Conservation (phyloP, 1,140 invertebrate species). For the Teleopsis dalmanni region DNA sequence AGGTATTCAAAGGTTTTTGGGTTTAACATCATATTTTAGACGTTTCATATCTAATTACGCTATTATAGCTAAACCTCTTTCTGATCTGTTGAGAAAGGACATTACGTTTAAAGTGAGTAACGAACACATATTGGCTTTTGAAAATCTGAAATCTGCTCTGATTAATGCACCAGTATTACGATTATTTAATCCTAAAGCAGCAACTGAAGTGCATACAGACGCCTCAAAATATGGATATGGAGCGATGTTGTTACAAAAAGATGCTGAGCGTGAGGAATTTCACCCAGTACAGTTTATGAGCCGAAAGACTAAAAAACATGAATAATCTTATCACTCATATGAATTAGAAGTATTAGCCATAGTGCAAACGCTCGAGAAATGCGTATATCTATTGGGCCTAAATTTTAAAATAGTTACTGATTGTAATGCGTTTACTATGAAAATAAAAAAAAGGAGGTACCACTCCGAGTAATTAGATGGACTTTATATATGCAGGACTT, state of each 20-base stretch:
- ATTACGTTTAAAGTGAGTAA: no score
- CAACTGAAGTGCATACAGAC: background rate
- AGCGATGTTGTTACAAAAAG: no score
- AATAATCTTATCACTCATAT: constrained; percentile 24
- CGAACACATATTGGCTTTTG: no score
- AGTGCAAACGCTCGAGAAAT: constrained; percentile 8
- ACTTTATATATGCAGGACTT: constrained; percentile 21
- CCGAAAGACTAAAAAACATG: constrained; percentile 12
- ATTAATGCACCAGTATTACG: no score
- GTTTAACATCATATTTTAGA: constrained; percentile 23
- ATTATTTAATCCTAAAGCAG: no score
- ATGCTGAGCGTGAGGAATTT: constrained; percentile 16
- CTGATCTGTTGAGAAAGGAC: background rate
- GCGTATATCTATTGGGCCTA: constrained; percentile 7
- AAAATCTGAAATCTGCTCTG: no score
- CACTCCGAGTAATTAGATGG: constrained; percentile 17
- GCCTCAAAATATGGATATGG: constrained; percentile 19
- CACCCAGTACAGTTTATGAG: constrained; percentile 13
- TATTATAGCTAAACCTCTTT: constrained; percentile 20
- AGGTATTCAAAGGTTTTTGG: constrained; percentile 27
- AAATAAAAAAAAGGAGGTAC: constrained; percentile 11
- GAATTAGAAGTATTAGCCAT: constrained; percentile 21
- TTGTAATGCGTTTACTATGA: constrained; percentile 10
- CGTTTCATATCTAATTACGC: constrained; percentile 29
- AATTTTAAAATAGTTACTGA: constrained; percentile 13